A percentile compares a stretch with the other conserved stretches of the same genome.
phyloP scores from a whole-genome alignment of 2,888 invertebrate species.

The Galerucella pusilla region DNA sequence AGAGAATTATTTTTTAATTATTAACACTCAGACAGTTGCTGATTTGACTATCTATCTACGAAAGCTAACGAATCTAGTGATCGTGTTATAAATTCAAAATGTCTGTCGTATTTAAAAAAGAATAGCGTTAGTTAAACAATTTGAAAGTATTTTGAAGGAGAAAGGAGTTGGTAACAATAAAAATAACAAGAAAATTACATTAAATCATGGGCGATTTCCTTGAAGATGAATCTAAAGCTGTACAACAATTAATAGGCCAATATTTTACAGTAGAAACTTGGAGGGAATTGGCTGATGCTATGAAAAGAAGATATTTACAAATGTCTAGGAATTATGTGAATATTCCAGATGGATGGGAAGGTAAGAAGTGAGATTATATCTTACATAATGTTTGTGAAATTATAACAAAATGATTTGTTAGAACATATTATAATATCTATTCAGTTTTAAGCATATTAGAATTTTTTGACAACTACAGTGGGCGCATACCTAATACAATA shows the following conservation, averaged over 20 bases:
- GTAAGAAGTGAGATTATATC: constrained; percentile 6
- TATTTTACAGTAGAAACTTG: constrained; percentile 21
- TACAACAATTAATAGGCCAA: background rate
- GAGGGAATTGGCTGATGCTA: constrained; percentile 20
- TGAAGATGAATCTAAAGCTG: background rate
- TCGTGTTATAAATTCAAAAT: no score
- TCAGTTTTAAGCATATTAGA: no score
- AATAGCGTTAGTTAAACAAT: no score
- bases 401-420: no score
- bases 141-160: background rate
- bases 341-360: constrained; percentile 10
- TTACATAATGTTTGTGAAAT: background rate
- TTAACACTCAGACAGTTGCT: no score
- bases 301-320: constrained; percentile 18
- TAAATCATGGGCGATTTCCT: background rate
- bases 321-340: constrained; percentile 23
- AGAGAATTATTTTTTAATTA: no score
- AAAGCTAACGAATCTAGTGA: no score
- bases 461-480: no score
- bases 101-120: no score
- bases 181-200: background rate
- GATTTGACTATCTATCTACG: no score
- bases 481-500: no score
- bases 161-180: background rate
- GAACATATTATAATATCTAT: no score